phyloP scores from a whole-genome alignment of 2,888 invertebrate genomes.

The Amblyjoppa fuscipennis region DNA sequence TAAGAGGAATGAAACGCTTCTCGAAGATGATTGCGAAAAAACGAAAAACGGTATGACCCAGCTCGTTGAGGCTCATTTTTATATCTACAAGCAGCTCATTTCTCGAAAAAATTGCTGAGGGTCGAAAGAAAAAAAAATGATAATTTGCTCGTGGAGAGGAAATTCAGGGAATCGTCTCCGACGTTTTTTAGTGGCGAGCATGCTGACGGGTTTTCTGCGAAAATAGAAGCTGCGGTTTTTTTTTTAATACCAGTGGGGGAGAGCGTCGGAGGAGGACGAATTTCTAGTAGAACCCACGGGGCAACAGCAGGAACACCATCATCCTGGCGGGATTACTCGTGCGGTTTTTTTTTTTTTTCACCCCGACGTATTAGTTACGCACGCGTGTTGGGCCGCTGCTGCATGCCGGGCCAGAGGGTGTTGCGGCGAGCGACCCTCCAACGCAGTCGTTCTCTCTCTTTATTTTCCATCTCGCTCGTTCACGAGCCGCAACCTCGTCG shows the following conservation, averaged over 20 bases:
- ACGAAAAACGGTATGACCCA: no score
- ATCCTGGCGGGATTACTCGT: slow-evolving; percentile 68
- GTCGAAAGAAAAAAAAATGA: no score
- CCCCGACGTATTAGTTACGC: slow-evolving; percentile 82
- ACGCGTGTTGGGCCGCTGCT: slow-evolving; percentile 78
- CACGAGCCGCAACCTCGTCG: slow-evolving; percentile 61
- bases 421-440: slow-evolving; percentile 64
- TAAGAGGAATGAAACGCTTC: no score
- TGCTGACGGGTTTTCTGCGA: background rate
- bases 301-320: slow-evolving; percentile 60
- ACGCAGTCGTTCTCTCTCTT: slow-evolving; percentile 31
- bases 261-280: background rate
- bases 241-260: background rate
- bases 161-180: no score
- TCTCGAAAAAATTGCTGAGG: no score
- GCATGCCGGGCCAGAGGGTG: slow-evolving; percentile 65
- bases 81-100: no score
- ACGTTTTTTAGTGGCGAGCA: no score
- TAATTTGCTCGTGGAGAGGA: no score
- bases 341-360: slow-evolving; percentile 67
- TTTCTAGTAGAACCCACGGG: slow-evolving; percentile 4
- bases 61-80: no score
- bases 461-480: slow-evolving; percentile 37
- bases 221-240: background rate
- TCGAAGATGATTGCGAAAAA: no score